Conservation (phyloP, 2,888 invertebrate species). For the Synanthedon formicaeformis region DNA sequence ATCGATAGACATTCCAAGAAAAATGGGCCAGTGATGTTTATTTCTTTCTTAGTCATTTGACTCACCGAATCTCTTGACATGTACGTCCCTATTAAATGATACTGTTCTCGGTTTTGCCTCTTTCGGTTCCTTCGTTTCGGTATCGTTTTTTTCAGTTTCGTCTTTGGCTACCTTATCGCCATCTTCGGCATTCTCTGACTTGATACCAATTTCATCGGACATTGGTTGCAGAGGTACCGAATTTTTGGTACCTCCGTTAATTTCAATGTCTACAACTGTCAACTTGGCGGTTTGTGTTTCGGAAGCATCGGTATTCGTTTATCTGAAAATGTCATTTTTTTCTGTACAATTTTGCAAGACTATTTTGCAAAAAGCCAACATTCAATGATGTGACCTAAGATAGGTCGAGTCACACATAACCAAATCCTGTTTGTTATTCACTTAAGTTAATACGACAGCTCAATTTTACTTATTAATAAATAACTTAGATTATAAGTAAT, state of each 20-base stretch:
- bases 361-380: too few species aligned
- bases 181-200: slow-evolving; percentile 50
- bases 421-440: too few species aligned
- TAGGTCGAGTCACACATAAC: too few species aligned
- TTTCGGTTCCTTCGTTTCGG: slow-evolving; percentile 58
- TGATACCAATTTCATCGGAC: slow-evolving; percentile 55
- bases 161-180: slow-evolving; percentile 46
- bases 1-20: not conserved
- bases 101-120: slow-evolving; percentile 75
- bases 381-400: too few species aligned
- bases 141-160: slow-evolving; percentile 25
- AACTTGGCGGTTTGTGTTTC: slow-evolving; percentile 36
- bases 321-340: slow-evolving; percentile 42
- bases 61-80: slow-evolving; percentile 91
- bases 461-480: too few species aligned
- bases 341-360: too few species aligned
- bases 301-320: slow-evolving; percentile 49
- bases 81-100: slow-evolving; percentile 91
- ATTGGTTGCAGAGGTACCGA: slow-evolving; percentile 55
- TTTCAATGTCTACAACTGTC: slow-evolving; percentile 24
- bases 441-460: too few species aligned
- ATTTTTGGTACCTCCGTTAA: slow-evolving; percentile 37
- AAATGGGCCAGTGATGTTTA: not conserved
- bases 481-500: too few species aligned
- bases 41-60: slow-evolving; percentile 9